phyloP scores from a whole-genome alignment of 2,888 invertebrate genomes.

The Colostygia pectinataria region DNA sequence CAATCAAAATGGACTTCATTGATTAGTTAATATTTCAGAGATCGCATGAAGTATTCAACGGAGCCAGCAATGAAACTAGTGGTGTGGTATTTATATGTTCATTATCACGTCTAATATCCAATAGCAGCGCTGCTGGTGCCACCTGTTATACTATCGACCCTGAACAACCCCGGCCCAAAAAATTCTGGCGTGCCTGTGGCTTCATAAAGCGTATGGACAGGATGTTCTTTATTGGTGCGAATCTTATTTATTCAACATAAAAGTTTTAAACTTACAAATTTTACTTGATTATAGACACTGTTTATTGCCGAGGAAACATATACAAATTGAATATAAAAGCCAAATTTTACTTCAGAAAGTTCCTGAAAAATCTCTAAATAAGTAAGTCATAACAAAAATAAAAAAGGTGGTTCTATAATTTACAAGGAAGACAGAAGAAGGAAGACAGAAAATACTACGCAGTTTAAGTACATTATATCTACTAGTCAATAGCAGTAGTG shows the following conservation, averaged over 20 bases:
- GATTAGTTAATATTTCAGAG: conserved; percentile 4
- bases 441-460: conserved; percentile 1
- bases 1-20: too few species aligned
- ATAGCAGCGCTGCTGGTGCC: conserved; percentile 22
- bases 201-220: conserved; percentile 5
- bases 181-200: conserved; percentile 7
- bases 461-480: conserved; percentile 1
- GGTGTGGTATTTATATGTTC: conserved; percentile 13
- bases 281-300: too few species aligned
- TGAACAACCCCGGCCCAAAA: conserved; percentile 15
- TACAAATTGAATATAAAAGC: too few species aligned
- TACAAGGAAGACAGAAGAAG: not conserved
- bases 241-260: not conserved
- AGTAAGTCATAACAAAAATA: not conserved
- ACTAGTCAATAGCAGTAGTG: conserved; percentile 1
- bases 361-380: not conserved
- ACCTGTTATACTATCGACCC: conserved; percentile 20
- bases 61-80: conserved; percentile 8
- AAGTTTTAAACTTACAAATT: too few species aligned
- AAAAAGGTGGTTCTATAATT: not conserved
- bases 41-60: not conserved
- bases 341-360: too few species aligned
- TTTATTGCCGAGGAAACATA: too few species aligned
- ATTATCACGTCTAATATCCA: conserved; percentile 17
- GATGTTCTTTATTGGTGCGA: not conserved